phyloP scores from a whole-genome alignment of 2,797 vertebrate species.

The Hozukius guyotensis region DNA sequence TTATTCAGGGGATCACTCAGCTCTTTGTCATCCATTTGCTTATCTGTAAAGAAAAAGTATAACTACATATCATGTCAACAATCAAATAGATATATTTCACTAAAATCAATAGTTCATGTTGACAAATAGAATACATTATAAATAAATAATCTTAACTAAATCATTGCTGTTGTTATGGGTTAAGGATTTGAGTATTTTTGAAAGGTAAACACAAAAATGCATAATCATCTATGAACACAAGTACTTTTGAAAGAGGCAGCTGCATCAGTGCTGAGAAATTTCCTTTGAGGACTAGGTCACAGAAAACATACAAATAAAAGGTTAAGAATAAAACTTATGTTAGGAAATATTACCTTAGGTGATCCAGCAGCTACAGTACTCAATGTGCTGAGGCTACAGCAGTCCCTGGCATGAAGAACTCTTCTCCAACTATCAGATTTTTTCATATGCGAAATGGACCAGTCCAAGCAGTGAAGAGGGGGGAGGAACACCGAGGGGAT shows the following conservation, averaged over 20 bases:
- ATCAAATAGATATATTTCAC: neutral
- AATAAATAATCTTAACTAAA: neutral
- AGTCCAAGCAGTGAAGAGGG: conserved; percentile 64
- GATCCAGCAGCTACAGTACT: conserved; percentile 84
- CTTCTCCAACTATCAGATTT: conserved; percentile 90
- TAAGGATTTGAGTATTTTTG: neutral
- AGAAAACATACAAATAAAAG: conserved; percentile 4
- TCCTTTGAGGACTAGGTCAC: neutral
- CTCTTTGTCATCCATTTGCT: conserved; percentile 82
- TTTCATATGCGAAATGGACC: conserved; percentile 83
- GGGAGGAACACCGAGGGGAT: conserved; percentile 19
- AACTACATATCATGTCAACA: conserved; percentile 4
- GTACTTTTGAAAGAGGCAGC: conserved; percentile 10
- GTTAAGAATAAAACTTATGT: conserved; percentile 14
- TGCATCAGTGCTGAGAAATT: neutral
- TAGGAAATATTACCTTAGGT: conserved; percentile 84
- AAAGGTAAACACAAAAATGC: conserved; percentile 49
- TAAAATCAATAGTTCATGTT: conserved; percentile 14
- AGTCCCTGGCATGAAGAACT: conserved; percentile 89
- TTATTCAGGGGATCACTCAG: conserved; percentile 80
- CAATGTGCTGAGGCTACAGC: conserved; percentile 86
- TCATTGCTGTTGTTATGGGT: neutral
- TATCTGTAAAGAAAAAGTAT: conserved; percentile 58
- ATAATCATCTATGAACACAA: conserved; percentile 33
- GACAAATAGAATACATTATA: neutral